A percentile compares a stretch with the other conserved stretches of the same genome.
These are phyloP conservation scores for Polypedilum pembai DNA, from an alignment of 1,140 invertebrate species.

Conservation along the genomic window DNA sequence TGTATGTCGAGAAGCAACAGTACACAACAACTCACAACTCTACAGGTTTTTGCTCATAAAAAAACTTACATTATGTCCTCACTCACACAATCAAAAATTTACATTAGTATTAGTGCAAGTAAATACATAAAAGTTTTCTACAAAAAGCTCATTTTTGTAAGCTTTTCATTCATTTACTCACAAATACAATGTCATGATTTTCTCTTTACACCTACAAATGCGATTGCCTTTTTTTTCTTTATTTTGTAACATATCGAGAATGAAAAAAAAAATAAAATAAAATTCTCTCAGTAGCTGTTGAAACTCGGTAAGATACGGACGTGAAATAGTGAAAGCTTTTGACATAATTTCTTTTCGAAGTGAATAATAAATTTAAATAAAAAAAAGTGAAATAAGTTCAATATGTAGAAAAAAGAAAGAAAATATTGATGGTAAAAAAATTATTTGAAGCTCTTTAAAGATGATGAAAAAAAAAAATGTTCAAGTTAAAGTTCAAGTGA, in stretches of 20 bases:
- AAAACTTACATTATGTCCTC: neutral
- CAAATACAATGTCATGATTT: slow-evolving; percentile 8
- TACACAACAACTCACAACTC: neutral
- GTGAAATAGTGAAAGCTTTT: neutral
- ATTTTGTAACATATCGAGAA: neutral
- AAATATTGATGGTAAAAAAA: neutral
- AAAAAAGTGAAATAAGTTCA: neutral
- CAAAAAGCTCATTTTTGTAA: neutral
- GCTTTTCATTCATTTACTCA: slow-evolving; percentile 13
- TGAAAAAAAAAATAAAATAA: neutral
- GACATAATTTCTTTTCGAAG: too few relatives aligned
- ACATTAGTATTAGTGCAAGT: neutral
- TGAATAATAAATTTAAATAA: too few relatives aligned
- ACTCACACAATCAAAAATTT: neutral
- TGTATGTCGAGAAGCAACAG: neutral
- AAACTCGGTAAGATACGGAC: slow-evolving; percentile 21
- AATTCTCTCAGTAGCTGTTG: slow-evolving; percentile 21
- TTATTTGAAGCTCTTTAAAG: neutral
- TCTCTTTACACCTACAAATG: neutral
- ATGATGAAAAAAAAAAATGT: neutral
- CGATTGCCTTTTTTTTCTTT: neutral
- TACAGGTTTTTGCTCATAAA: slow-evolving; percentile 24
- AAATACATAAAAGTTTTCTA: neutral
- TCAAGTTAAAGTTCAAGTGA: neutral
- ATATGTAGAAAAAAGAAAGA: neutral